Base-by-base conservation (phyloP, 2,797 vertebrate genomes). In the Hydrophis major region DNA sequence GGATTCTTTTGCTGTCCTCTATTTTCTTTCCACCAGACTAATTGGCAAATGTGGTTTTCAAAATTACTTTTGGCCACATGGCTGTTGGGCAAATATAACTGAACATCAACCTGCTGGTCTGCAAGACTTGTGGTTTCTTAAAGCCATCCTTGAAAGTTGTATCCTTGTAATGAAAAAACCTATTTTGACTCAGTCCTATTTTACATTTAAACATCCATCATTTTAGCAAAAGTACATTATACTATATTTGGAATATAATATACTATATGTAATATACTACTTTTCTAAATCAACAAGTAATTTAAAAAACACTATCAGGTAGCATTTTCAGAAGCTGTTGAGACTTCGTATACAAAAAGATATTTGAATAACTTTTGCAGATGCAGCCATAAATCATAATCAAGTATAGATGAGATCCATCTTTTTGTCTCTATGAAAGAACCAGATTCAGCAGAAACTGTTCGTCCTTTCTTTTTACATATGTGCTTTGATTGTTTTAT, bases 301-400 rank as follows among this genome's bases (percentile, higher is more conserved):
- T n/a, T 55, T 89, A 74, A 93, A 74, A 91, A 93, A 91, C 37
- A 42, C 66, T 61, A 56, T 0, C 78, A 94, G 88, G 91, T 93
- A 61, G 87, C 47, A 93, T 78, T 83, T 92, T 63, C 92, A 93
- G 53, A 94, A 88, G 12, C 37, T 42, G 0, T 0, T 83, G 83
- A 88, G 86, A 78, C n/a, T 2, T 87, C 61, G 32, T 32, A n/a
- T 1, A 78, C 91, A 91, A 92, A 94, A 87, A 94, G 87, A 91
- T 7, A 74, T 88, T 86, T 86, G 42, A 92, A 90, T 10, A 55
- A 94, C 20, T 47, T 13, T 89, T 90, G 55, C 13, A 2, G 0
- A 50, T 93, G 91, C 59, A 90, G 92, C 47, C 42, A 94, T 94
- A 90, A 90, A 86, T 92, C 93, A 94, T 27, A 78, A 83, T 42